phyloP scores from a whole-genome alignment of 1,140 invertebrate genomes.

The Zaprionus ghesquierei region DNA sequence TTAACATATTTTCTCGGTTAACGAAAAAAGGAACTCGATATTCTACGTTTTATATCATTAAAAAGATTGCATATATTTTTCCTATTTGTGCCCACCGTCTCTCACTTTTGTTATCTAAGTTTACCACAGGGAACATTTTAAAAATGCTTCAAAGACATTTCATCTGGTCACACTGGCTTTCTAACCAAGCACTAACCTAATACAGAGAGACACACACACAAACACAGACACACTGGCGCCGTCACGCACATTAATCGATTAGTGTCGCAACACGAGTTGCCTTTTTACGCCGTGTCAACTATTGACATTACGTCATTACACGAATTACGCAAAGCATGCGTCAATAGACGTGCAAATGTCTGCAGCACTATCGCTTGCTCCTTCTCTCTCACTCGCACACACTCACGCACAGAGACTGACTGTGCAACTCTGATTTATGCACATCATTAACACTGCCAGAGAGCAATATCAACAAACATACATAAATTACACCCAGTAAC shows the following conservation, averaged over 20 bases:
- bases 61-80: too few relatives aligned
- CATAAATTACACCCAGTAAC: background rate
- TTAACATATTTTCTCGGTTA: too few relatives aligned
- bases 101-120: too few relatives aligned
- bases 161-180: background rate
- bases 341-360: conserved; percentile 1
- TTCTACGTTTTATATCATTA: too few relatives aligned
- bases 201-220: conserved; percentile 5
- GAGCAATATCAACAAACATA: background rate
- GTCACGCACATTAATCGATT: conserved; percentile 23
- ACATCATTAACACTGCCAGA: background rate
- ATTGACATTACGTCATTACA: background rate
- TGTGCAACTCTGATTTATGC: background rate
- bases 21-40: too few relatives aligned
- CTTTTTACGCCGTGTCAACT: background rate
- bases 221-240: conserved; percentile 2
- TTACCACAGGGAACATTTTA: background rate
- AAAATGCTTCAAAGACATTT: background rate
- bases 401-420: background rate
- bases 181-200: background rate
- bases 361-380: background rate
- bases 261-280: background rate
- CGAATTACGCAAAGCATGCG: background rate
- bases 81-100: too few relatives aligned
- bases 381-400: background rate